Percentiles rank a stretch among this genome's conserved stretches.
These are phyloP conservation scores for Chironex yamaguchii DNA, from an alignment of 30 jellyfish, hydroid and myxozoan species.

Conservation along the genomic window DNA sequence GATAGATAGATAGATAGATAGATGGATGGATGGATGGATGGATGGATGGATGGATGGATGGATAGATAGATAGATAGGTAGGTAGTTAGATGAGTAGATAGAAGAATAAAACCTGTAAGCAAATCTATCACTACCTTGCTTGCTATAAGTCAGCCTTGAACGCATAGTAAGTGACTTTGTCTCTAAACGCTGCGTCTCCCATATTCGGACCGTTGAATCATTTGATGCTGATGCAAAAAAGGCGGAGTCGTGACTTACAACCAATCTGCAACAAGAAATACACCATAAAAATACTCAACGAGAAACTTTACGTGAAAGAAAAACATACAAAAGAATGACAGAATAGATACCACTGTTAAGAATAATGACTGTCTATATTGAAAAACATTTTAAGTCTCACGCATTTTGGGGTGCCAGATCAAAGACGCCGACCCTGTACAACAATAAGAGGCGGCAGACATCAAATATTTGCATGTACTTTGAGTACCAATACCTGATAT, in stretches of 20 bases:
- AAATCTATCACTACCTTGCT: conserved; percentile 68
- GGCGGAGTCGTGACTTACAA: conserved; percentile 77
- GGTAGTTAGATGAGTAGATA: not conserved
- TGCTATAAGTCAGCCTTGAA: conserved; percentile 82
- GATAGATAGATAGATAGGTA: not conserved
- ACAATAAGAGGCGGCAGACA: too few species aligned
- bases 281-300: too few species aligned
- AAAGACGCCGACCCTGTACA: too few species aligned
- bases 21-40: not conserved
- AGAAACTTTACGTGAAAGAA: too few species aligned
- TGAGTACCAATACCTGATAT: too few species aligned
- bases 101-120: not conserved
- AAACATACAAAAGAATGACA: too few species aligned
- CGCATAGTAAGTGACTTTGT: conserved; percentile 85
- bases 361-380: too few species aligned
- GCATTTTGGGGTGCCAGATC: too few species aligned
- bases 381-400: too few species aligned
- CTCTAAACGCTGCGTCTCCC: conserved; percentile 96
- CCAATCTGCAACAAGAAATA: too few species aligned
- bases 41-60: not conserved
- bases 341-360: too few species aligned
- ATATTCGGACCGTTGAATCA: conserved; percentile 93
- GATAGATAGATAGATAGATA: not conserved
- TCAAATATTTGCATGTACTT: too few species aligned
- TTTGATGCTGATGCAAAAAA: conserved; percentile 97